Conservation (phyloP, 2,888 invertebrate genomes). For the Drosophila kuntzei region DNA sequence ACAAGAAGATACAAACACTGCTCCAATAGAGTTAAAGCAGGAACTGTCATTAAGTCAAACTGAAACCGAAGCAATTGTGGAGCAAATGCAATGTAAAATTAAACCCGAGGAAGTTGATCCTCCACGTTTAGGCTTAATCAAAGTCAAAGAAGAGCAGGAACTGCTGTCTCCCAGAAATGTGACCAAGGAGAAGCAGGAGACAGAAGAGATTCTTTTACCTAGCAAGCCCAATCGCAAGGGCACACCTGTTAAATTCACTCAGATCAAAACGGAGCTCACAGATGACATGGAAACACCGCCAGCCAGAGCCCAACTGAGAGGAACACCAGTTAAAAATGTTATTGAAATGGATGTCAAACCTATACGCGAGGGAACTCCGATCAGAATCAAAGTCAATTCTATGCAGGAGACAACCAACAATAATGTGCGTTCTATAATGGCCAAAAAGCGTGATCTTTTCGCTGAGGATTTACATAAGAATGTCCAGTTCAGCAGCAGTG, state of each 20-base stretch:
- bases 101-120: slow-evolving; percentile 1
- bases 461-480: slow-evolving; percentile 69
- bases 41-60: slow-evolving; percentile 16
- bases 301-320: slow-evolving; percentile 39
- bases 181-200: background rate
- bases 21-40: slow-evolving; percentile 27
- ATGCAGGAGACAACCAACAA: slow-evolving; percentile 9
- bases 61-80: background rate
- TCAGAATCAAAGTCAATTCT: slow-evolving; percentile 2
- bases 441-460: slow-evolving; percentile 66
- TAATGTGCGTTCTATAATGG: slow-evolving; percentile 57
- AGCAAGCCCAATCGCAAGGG: slow-evolving; percentile 33
- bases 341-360: slow-evolving; percentile 31
- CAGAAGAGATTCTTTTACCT: background rate
- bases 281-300: slow-evolving; percentile 5
- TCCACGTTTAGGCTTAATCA: slow-evolving; percentile 17
- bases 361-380: slow-evolving; percentile 47
- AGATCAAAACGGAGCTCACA: slow-evolving; percentile 11
- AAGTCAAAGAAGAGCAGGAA: slow-evolving; percentile 28
- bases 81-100: slow-evolving; percentile 4
- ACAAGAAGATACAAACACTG: background rate
- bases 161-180: slow-evolving; percentile 12
- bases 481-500: slow-evolving; percentile 74
- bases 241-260: slow-evolving; percentile 43
- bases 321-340: slow-evolving; percentile 38